phyloP scores from a whole-genome alignment of 37 sponge, comb jelly and placozoan genomes.

The Oopsacas minuta region DNA sequence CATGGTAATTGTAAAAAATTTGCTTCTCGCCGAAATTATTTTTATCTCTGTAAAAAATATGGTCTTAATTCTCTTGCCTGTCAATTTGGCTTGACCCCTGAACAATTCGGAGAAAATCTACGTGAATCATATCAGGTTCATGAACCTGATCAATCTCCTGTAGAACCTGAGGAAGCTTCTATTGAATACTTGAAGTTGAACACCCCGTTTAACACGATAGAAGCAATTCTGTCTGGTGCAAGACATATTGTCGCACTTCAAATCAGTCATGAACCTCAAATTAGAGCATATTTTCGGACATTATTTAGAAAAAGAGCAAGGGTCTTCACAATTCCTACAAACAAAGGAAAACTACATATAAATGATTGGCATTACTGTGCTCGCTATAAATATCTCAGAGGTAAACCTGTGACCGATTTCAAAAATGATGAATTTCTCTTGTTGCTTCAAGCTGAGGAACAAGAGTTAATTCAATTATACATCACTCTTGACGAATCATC shows the following conservation, averaged over 20 bases:
- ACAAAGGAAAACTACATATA: conserved; percentile 74
- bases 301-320: conserved; percentile 67
- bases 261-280: conserved; percentile 72
- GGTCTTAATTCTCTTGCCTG: conserved; percentile 65
- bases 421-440: conserved; percentile 76
- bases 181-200: conserved; percentile 51
- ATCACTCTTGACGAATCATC: conserved; percentile 37
- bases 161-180: conserved; percentile 75
- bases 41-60: conserved; percentile 72
- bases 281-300: conserved; percentile 65
- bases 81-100: conserved; percentile 84
- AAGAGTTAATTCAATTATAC: conserved; percentile 50
- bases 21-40: conserved; percentile 51
- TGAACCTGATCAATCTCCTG: conserved; percentile 69
- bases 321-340: conserved; percentile 66
- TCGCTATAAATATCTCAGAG: conserved; percentile 63
- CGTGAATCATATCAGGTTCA: conserved; percentile 86
- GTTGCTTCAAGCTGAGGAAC: conserved; percentile 64
- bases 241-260: conserved; percentile 89
- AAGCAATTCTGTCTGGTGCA: conserved; percentile 61
- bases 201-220: conserved; percentile 49
- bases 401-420: conserved; percentile 75
- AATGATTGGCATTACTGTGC: conserved; percentile 63
- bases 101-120: conserved; percentile 90
- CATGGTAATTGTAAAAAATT: neutral